Base-by-base conservation (phyloP, 1,140 invertebrate species). In the Pseudachorutes palmiensis region DNA sequence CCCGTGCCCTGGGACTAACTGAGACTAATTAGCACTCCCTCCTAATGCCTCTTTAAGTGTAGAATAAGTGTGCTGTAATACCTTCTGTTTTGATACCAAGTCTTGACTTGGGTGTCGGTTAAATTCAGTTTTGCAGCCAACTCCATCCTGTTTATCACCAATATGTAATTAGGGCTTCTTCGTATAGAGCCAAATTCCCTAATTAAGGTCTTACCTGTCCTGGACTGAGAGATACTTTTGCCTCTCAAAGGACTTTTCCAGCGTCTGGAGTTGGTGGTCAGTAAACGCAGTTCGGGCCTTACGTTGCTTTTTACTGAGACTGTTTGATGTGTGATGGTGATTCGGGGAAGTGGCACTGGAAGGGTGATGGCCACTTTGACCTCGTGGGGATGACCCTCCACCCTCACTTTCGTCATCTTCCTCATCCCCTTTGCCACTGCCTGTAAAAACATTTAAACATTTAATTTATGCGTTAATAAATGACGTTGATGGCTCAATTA, bases 151-250 rank as follows among this genome's bases (percentile, higher is more conserved):
- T n/a, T n/a, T n/a, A n/a, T n/a, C n/a, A n/a, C n/a, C 12, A 30
- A 12, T 45, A 12, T 45, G 9, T 45, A 45, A 45, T 12, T 45
- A 12, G 36, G 36, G n/a, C n/a, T n/a, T n/a, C n/a, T n/a, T n/a
- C n/a, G n/a, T n/a, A n/a, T 45, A 55, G 24, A 55, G 9, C 12
- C 51, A 26, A 22, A 55, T 16, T 55, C 24, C 22, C 41, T 9
- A 64, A 48, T 55, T 1, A 26, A 1, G n/a, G 24, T 48, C 66
- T 70, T 31, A 70, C 72, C 72, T 83, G 78, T 99, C 97, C 77
- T 98, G 95, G 2, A 99, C 97, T 75, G 92, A 96, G 29, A 99
- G 85, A 82, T 99, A 99, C 79, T 98, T 99, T 80, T 98, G 95
- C 70, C 93, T 81, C 78, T 98, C 95, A 80, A 99, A 99, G 67